Evolutionary conservation across 2,113 vertebrate genomes (phyloP).

Genomic region (Balaeniceps rex): DNA sequence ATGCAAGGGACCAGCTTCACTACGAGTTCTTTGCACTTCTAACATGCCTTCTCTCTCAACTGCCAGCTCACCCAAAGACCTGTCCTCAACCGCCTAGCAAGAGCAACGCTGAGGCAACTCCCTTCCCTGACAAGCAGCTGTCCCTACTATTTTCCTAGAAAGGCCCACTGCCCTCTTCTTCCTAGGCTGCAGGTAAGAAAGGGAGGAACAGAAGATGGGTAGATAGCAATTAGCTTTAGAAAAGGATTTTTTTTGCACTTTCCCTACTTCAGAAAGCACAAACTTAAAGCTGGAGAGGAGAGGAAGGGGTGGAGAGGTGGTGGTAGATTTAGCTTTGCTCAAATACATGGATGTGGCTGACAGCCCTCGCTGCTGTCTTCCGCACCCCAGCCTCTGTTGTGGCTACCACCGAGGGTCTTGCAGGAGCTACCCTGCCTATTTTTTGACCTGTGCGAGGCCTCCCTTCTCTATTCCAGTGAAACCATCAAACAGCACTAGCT

Average conservation of each 20-base stretch:
- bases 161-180: not conserved
- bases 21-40: not conserved
- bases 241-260: not conserved
- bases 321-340: not conserved
- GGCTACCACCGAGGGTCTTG: not conserved
- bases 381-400: not conserved
- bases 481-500: conserved; percentile 13
- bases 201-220: not conserved
- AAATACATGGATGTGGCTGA: not conserved
- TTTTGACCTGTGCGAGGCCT: not conserved
- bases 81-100: not conserved
- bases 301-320: not conserved
- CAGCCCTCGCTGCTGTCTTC: not conserved
- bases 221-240: not conserved
- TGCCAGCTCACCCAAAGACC: not conserved
- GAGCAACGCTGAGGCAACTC: not conserved
- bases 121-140: not conserved
- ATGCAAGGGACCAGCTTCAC: not conserved
- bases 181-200: not conserved
- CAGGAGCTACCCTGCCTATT: not conserved
- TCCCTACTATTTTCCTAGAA: not conserved
- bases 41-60: not conserved
- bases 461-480: not conserved
- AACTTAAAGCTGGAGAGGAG: not conserved
- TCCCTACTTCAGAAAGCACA: not conserved